Percentiles rank a stretch among this genome's conserved stretches.
These are phyloP conservation scores for Drosophila parvula DNA, from an alignment of 1,140 invertebrate species.

Conservation along the genomic window DNA sequence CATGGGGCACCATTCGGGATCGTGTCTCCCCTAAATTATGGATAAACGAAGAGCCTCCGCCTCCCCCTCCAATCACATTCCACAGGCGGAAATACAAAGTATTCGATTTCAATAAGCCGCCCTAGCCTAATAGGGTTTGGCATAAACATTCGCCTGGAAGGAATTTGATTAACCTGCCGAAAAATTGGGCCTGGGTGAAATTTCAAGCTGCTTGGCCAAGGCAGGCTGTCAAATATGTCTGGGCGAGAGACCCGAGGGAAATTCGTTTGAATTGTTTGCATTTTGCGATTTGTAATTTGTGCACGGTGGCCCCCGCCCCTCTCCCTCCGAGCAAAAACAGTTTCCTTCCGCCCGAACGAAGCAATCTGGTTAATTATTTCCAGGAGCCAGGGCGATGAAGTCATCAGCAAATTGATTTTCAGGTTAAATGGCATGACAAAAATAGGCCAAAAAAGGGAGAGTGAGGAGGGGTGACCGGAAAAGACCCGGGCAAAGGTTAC, in stretches of 20 bases:
- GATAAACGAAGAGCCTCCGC: constrained; percentile 34
- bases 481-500: constrained; percentile 26
- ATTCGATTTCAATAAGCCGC: constrained; percentile 52
- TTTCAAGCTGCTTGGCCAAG: background rate
- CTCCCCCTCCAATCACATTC: background rate
- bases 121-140: constrained; percentile 52
- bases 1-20: constrained; percentile 31
- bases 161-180: constrained; percentile 67
- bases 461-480: background rate
- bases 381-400: constrained; percentile 54
- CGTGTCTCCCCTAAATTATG: constrained; percentile 51
- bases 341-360: constrained; percentile 21
- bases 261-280: constrained; percentile 18
- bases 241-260: constrained; percentile 4
- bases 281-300: constrained; percentile 63
- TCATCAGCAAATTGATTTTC: constrained; percentile 72
- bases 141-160: constrained; percentile 40
- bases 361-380: constrained; percentile 73
- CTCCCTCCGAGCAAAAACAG: constrained; percentile 17
- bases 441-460: constrained; percentile 11
- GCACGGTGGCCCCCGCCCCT: background rate
- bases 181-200: constrained; percentile 26
- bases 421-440: constrained; percentile 77
- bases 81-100: constrained; percentile 24
- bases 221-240: constrained; percentile 24